These are phyloP conservation scores for Acheta domesticus DNA, from an alignment of 2,888 invertebrate species.

Conservation along the genomic window DNA sequence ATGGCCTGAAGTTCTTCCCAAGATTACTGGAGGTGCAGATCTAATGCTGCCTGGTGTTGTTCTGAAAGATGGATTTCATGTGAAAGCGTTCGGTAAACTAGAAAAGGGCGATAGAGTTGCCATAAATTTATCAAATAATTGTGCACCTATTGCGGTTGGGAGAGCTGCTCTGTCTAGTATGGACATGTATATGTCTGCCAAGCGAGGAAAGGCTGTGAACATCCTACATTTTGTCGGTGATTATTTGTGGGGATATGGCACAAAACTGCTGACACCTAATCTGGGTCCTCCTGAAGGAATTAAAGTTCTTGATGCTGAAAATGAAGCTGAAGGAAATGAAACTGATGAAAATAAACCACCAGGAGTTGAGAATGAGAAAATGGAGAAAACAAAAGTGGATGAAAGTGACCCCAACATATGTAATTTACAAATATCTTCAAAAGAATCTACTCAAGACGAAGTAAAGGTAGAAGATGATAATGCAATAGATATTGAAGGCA, in stretches of 20 bases:
- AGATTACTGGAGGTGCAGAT: slow-evolving; percentile 64
- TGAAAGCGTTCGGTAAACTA: slow-evolving; percentile 53
- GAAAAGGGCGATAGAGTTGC: slow-evolving; percentile 60
- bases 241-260: slow-evolving; percentile 67
- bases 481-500: not conserved
- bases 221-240: slow-evolving; percentile 76
- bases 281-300: slow-evolving; percentile 48
- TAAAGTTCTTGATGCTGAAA: not conserved
- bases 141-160: slow-evolving; percentile 75
- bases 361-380: slow-evolving; percentile 28
- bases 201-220: slow-evolving; percentile 72
- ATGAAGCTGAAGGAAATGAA: slow-evolving; percentile 25
- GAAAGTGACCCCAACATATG: not conserved
- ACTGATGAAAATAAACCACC: no score
- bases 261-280: slow-evolving; percentile 60
- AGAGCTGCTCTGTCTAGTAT: slow-evolving; percentile 67
- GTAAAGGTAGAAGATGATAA: slow-evolving; percentile 33
- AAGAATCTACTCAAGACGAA: not conserved
- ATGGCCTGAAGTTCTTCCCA: slow-evolving; percentile 56
- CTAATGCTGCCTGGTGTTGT: slow-evolving; percentile 72
- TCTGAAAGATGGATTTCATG: slow-evolving; percentile 33
- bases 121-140: slow-evolving; percentile 70
- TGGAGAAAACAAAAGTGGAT: no score
- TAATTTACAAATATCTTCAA: not conserved
- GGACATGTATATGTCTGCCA: slow-evolving; percentile 70